These are phyloP conservation scores for Typhlomys cinereus DNA, from an alignment of 2,113 vertebrate genomes.

Conservation along the genomic window DNA sequence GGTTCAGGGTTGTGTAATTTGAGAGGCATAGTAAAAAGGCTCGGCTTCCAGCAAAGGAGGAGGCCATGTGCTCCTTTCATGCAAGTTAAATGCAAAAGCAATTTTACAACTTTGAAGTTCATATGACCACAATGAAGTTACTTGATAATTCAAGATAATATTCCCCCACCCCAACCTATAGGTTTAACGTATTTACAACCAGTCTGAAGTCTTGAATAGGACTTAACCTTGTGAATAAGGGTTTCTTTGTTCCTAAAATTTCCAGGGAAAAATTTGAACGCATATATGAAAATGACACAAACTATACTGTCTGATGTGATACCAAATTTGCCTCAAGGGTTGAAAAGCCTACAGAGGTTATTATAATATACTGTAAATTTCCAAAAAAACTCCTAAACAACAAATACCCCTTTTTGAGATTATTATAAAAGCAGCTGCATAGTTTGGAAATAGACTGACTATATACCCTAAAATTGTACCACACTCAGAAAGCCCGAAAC, in stretches of 20 bases:
- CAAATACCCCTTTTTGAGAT: background rate
- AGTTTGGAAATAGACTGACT: constrained; percentile 19
- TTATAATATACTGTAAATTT: background rate
- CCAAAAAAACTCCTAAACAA: constrained; percentile 30
- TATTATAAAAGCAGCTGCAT: background rate
- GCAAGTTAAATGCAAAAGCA: constrained; percentile 31
- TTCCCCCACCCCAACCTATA: constrained; percentile 24
- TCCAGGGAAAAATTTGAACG: constrained; percentile 22
- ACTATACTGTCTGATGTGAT: constrained; percentile 40
- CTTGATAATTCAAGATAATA: constrained; percentile 33
- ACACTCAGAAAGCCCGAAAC: constrained; percentile 29
- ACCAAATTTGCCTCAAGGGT: constrained; percentile 26
- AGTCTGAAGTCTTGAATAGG: constrained; percentile 27
- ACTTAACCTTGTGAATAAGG: constrained; percentile 55
- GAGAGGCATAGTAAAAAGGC: constrained; percentile 55
- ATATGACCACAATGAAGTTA: background rate
- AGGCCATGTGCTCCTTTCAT: constrained; percentile 15
- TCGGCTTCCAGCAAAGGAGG: background rate
- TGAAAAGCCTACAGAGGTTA: constrained; percentile 36
- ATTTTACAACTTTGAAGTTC: background rate
- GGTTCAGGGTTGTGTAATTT: constrained; percentile 54
- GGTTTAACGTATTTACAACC: constrained; percentile 33
- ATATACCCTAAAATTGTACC: constrained; percentile 5
- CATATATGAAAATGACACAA: constrained; percentile 49
- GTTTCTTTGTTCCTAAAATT: constrained; percentile 41